Evolutionary conservation across 1,140 invertebrate species (phyloP), one percentile per base, ranked within the genome.

Genomic region (Pseudomyrmex cubaensis): DNA sequence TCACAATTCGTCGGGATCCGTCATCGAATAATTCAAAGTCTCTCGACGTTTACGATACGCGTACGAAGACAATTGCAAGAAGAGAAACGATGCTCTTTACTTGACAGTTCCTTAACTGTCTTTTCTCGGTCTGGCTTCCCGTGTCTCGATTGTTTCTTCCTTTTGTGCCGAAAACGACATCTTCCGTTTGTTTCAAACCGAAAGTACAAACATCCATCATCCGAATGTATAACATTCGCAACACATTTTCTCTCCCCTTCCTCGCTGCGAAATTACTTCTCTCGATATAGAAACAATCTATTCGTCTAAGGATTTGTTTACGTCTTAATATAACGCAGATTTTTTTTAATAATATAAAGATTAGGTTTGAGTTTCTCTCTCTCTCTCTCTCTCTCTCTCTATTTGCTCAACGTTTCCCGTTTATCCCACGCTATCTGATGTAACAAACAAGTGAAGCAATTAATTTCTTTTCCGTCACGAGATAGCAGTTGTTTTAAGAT

Each of bases 1-100:
- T 89, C 46, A 62, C 54, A 20, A 85, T 87, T 80, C 72, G 7
- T 35, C 22, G 17, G 2, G 7, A 20, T 5, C 22, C 15, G 44
- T 78, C 15, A 35, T n/a, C 54, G 20, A 69, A 25, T 70, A 70
- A 80, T 59, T 80, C 44, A 59, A 70, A 48, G 20, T 80, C 22
- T 54, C 20, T 80, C 59, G 52, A 50, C 15, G 54, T 13, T 17
- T 48, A 7, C 5, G 15, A 12, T 9, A 52, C 13, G 13, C 13
- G 13, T 12, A 52, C 9, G 3, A 52, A 46, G 54, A 69, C 17
- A 35, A 25, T 66, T 67, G 13, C 1, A 15, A 67, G 50, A 10
- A 63, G 57, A n/a, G 17, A 25, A 46, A 44, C 25, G 15, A 57
- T 12, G 48, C 10, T 46, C 67, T 15, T 12, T n/a, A 22, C 25